A percentile compares a stretch with the other conserved stretches of the same genome.
Conservation (phyloP, 2,888 invertebrate genomes). For the Linnaemya vulpina region DNA sequence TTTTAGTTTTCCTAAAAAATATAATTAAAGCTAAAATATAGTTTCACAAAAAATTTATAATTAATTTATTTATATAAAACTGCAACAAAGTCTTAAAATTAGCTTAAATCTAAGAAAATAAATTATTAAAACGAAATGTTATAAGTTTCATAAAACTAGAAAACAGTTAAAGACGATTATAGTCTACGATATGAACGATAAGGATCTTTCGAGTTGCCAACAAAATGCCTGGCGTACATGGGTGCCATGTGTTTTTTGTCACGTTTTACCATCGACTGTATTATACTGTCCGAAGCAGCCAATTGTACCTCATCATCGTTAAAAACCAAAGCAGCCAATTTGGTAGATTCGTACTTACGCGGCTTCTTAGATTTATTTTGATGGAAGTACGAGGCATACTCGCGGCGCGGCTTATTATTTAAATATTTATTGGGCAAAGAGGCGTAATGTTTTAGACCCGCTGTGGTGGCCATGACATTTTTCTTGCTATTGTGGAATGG, state of each 20-base stretch:
- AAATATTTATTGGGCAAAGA: conserved; percentile 74
- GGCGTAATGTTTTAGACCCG: conserved; percentile 84
- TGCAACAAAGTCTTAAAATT: conserved; percentile 8
- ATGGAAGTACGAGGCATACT: conserved; percentile 80
- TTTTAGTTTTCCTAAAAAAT: too few relatives aligned
- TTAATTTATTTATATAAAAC: conserved; percentile 12
- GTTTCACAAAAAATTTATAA: not conserved
- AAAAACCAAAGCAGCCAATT: conserved; percentile 74
- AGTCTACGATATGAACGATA: conserved; percentile 69
- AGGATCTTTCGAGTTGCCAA: conserved; percentile 17
- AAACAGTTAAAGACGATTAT: not conserved
- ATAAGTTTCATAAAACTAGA: not conserved
- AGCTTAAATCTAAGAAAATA: conserved; percentile 43
- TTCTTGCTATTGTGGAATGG: conserved; percentile 78
- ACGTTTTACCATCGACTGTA: conserved; percentile 80
- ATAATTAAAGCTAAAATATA: not conserved
- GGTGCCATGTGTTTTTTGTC: conserved; percentile 81
- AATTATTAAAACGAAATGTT: conserved; percentile 49
- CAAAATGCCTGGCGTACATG: conserved; percentile 79
- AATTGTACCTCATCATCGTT: conserved; percentile 76
- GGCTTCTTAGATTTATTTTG: conserved; percentile 78
- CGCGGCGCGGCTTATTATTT: conserved; percentile 75
- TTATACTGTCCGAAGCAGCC: conserved; percentile 79
- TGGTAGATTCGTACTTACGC: conserved; percentile 69
- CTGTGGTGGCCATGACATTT: conserved; percentile 80